phyloP scores from a whole-genome alignment of 2,888 invertebrate genomes.

The Lasius fuliginosus region DNA sequence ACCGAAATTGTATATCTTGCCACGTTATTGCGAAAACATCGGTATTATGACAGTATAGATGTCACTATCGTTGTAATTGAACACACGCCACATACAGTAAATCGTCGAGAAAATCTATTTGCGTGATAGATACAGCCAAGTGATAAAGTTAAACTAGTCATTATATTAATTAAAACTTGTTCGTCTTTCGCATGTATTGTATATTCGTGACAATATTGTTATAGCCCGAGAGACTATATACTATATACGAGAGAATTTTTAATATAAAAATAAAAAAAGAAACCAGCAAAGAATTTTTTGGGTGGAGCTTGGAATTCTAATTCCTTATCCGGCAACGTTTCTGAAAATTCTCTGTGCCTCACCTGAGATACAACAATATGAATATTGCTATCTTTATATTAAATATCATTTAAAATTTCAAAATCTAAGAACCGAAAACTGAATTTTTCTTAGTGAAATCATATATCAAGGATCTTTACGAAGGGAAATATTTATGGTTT shows the following conservation, averaged over 20 bases:
- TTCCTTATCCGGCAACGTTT: too few species aligned
- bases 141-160: conserved; percentile 60
- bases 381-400: too few species aligned
- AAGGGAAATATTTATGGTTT: not conserved
- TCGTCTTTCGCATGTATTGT: not conserved
- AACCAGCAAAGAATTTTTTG: too few species aligned
- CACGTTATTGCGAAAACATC: conserved; percentile 48
- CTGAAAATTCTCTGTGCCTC: too few species aligned
- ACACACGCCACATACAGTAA: conserved; percentile 62
- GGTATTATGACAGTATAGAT: conserved; percentile 63
- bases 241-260: too few species aligned
- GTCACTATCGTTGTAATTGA: conserved; percentile 71
- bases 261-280: too few species aligned
- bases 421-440: conserved; percentile 1
- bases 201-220: not conserved
- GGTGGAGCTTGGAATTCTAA: too few species aligned
- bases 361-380: too few species aligned
- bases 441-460: not conserved
- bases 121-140: conserved; percentile 47
- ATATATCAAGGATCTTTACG: not conserved
- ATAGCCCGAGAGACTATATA: too few species aligned
- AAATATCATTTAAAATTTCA: not conserved
- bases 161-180: conserved; percentile 67
- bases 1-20: conserved; percentile 64
- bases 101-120: conserved; percentile 49